These are phyloP conservation scores for Pipistrellus kuhlii DNA, from an alignment of 2,797 vertebrate genomes.

Conservation along the genomic window DNA sequence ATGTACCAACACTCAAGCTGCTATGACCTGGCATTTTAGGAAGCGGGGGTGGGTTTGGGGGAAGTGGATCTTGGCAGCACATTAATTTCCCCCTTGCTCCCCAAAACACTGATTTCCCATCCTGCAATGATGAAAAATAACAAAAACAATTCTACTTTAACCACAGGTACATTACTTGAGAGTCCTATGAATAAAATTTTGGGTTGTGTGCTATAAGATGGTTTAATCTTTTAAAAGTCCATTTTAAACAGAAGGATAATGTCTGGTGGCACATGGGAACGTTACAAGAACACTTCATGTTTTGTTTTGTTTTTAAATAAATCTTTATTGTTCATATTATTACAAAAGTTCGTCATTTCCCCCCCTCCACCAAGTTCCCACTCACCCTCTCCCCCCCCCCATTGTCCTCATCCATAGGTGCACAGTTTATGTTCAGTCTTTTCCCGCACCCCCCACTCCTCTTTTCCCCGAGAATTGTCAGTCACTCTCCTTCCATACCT, in stretches of 20 bases:
- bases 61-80: not conserved
- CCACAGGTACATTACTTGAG: not conserved
- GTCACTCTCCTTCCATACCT: too few relatives aligned
- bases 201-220: not conserved
- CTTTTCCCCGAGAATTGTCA: too few relatives aligned
- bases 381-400: too few relatives aligned
- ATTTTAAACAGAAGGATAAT: not conserved
- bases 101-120: not conserved
- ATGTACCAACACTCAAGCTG: not conserved
- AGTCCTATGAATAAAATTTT: not conserved
- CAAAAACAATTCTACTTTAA: not conserved
- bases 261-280: not conserved
- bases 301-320: too few relatives aligned
- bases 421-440: too few relatives aligned
- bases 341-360: too few relatives aligned
- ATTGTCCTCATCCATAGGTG: too few relatives aligned
- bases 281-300: not conserved
- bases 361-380: too few relatives aligned
- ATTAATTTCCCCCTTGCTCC: not conserved
- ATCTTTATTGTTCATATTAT: too few relatives aligned
- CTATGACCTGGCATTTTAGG: not conserved
- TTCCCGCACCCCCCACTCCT: too few relatives aligned
- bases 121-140: not conserved
- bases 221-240: slow-evolving; percentile 16
- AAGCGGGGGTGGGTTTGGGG: not conserved